A percentile compares a stretch with the other conserved stretches of the same genome.
phyloP scores from a whole-genome alignment of 2,888 invertebrate genomes.

The Onchidella celtica region DNA sequence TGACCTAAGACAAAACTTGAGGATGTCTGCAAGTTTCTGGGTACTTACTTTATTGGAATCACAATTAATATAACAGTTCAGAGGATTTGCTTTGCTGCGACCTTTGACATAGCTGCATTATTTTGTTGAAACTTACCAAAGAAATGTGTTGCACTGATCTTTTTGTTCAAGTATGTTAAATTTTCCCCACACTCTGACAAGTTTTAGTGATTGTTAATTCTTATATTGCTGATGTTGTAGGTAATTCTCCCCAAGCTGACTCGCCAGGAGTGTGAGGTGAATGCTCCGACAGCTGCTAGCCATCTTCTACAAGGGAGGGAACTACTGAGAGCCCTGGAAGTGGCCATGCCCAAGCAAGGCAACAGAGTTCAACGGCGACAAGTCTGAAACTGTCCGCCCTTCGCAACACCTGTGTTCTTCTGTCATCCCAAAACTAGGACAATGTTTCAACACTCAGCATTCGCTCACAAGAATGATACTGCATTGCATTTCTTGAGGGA shows the following conservation, averaged over 20 bases:
- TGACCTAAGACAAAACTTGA: no score
- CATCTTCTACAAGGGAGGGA: conserved; percentile 65
- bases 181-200: no score
- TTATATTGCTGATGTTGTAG: no score
- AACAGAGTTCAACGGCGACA: background rate
- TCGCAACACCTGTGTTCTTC: conserved; percentile 2
- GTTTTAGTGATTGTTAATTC: no score
- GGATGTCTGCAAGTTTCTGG: no score
- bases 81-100: no score
- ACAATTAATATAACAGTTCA: no score
- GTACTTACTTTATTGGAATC: no score
- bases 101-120: no score
- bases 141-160: no score
- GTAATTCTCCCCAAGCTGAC: conserved; percentile 54
- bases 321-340: conserved; percentile 63
- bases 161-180: no score
- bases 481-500: background rate
- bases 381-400: conserved; percentile 23
- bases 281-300: conserved; percentile 58
- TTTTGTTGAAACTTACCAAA: no score
- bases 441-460: background rate
- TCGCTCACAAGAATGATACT: background rate
- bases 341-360: conserved; percentile 18
- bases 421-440: background rate
- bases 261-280: conserved; percentile 67